A percentile compares a stretch with the other conserved stretches of the same genome.
Evolutionary conservation across 2,113 vertebrate genomes (phyloP).

Genomic region (Plestiodon gilberti): DNA sequence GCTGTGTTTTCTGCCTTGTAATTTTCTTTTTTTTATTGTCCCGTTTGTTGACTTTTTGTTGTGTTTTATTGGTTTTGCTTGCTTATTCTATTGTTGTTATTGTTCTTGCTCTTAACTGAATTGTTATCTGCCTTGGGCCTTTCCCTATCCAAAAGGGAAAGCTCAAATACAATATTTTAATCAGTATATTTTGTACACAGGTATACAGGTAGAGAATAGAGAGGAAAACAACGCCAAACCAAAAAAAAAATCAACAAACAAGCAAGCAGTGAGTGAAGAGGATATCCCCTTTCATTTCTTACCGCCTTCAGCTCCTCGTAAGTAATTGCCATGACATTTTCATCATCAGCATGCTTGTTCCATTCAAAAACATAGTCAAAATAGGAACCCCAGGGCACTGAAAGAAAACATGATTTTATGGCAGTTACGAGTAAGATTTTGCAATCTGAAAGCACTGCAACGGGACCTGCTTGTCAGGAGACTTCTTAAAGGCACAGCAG

Average conservation of each 20-base stretch:
- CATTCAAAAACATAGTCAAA: conserved; percentile 77
- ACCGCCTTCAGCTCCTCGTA: conserved; percentile 84
- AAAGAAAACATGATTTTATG: conserved; percentile 2
- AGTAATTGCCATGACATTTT: conserved; percentile 77
- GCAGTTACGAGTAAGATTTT: not conserved
- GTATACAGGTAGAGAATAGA: not conserved
- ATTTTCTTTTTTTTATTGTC: too few species aligned
- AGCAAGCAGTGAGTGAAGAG: not conserved
- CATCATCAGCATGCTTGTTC: conserved; percentile 74
- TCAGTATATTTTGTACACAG: not conserved
- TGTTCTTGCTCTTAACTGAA: too few species aligned
- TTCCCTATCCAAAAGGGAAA: too few species aligned
- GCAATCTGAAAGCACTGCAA: not conserved
- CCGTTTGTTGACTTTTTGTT: too few species aligned
- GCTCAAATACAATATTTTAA: too few species aligned
- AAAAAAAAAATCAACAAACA: not conserved
- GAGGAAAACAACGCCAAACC: not conserved
- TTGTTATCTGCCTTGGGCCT: too few species aligned
- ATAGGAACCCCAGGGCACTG: conserved; percentile 81
- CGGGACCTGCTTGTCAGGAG: not conserved
- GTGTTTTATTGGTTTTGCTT: too few species aligned
- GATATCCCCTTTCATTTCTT: not conserved
- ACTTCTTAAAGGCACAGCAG: not conserved
- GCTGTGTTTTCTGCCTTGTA: too few species aligned
- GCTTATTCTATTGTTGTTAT: too few species aligned